Conservation (phyloP, 2,888 invertebrate species). For the Itoplectis maculator region DNA sequence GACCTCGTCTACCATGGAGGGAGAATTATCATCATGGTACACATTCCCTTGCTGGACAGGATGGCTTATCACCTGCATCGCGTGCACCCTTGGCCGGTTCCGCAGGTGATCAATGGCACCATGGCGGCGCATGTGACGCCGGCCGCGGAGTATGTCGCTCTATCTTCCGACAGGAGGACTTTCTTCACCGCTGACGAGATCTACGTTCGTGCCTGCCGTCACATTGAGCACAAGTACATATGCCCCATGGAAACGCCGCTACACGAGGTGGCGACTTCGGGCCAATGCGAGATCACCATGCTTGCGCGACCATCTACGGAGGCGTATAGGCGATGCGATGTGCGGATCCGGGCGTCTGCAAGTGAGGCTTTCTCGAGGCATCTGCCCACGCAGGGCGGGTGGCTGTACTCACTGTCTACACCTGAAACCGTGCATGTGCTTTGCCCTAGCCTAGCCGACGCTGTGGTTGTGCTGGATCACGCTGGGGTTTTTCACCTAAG, state of each 20-base stretch:
- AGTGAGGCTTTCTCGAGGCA: constrained; percentile 12
- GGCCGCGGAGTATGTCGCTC: not conserved
- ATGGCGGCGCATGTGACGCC: constrained; percentile 3
- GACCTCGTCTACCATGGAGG: constrained; percentile 1
- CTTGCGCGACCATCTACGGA: not conserved
- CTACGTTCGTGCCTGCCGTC: not conserved
- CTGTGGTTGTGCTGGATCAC: too few species aligned
- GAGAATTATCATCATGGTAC: not conserved
- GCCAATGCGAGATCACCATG: not conserved
- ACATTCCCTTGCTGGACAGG: constrained; percentile 2
- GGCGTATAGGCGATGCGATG: not conserved
- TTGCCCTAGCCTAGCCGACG: not conserved
- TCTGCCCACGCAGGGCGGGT: not conserved
- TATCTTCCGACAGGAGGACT: not conserved
- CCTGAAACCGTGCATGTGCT: not conserved
- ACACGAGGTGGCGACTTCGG: not conserved
- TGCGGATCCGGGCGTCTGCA: not conserved
- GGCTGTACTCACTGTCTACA: not conserved
- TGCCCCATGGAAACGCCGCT: constrained; percentile 18
- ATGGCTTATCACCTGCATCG: not conserved
- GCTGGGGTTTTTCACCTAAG: too few species aligned
- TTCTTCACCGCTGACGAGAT: not conserved
- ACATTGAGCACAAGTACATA: not conserved
- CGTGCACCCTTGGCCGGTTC: constrained; percentile 8
- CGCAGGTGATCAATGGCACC: not conserved